Conservation (phyloP, 2,888 invertebrate species). For the Rosalia funebris region DNA sequence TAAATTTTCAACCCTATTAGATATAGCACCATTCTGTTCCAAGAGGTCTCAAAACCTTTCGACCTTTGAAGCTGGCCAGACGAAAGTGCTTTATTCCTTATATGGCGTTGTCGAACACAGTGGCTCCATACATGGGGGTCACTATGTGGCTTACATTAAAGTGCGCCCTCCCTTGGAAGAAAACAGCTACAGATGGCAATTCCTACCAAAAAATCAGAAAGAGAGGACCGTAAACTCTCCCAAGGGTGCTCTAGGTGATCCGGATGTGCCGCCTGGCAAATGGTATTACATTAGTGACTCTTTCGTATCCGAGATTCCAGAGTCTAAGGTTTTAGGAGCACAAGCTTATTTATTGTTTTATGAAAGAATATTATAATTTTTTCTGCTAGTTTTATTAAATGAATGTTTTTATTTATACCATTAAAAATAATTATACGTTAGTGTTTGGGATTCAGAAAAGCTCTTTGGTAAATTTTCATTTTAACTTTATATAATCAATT, state of each 20-base stretch:
- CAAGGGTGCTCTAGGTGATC: conserved; percentile 60
- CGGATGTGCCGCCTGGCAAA: conserved; percentile 73
- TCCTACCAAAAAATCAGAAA: conserved; percentile 69
- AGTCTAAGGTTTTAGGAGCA: conserved; percentile 81
- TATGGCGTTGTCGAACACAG: conserved; percentile 97
- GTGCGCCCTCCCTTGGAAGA: conserved; percentile 73
- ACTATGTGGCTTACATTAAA: conserved; percentile 96
- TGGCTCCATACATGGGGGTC: conserved; percentile 88
- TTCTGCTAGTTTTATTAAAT: conserved; percentile 18
- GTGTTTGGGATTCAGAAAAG: neutral
- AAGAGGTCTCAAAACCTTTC: conserved; percentile 70
- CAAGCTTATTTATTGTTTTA: conserved; percentile 98
- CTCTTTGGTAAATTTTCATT: too few species aligned
- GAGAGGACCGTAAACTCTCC: conserved; percentile 61
- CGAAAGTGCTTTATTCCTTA: conserved; percentile 80
- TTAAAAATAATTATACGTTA: neutral
- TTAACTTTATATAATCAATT: too few species aligned
- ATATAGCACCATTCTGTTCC: conserved; percentile 92
- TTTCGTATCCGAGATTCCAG: conserved; percentile 82
- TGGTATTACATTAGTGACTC: conserved; percentile 97
- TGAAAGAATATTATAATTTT: conserved; percentile 82
- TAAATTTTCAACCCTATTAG: conserved; percentile 84
- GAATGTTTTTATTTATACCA: conserved; percentile 30
- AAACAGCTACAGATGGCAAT: conserved; percentile 78
- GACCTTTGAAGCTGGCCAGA: conserved; percentile 58